These are phyloP conservation scores for Yponomeuta cagnagella DNA, from an alignment of 2,888 invertebrate genomes.

Conservation along the genomic window DNA sequence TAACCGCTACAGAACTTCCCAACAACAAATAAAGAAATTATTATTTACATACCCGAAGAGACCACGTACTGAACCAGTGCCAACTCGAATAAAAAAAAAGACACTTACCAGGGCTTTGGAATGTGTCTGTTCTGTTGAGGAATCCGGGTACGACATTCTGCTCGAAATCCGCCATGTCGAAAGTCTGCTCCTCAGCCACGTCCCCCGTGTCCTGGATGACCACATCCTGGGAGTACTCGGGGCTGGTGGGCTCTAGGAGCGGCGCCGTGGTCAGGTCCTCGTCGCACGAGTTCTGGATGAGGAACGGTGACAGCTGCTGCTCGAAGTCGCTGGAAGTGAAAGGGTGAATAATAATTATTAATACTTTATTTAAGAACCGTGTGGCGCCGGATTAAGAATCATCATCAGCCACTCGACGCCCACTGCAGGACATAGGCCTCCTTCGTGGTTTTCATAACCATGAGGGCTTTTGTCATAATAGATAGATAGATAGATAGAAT, in stretches of 20 bases:
- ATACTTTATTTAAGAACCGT: no score
- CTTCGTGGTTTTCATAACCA: no score
- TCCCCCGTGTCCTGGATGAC: conserved; percentile 48
- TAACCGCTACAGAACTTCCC: no score
- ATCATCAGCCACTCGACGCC: no score
- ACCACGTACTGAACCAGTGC: no score
- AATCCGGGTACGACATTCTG: conserved; percentile 66
- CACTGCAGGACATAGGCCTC: no score
- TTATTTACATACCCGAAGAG: no score
- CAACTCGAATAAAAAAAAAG: background rate
- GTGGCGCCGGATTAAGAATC: no score
- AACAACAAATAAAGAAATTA: no score
- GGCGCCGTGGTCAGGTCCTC: conserved; percentile 42
- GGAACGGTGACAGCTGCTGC: conserved; percentile 75
- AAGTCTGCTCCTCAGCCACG: conserved; percentile 39
- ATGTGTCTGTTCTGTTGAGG: conserved; percentile 56
- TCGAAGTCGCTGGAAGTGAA: conserved; percentile 64
- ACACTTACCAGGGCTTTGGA: conserved; percentile 50
- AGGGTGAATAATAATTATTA: no score
- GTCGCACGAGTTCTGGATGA: conserved; percentile 64
- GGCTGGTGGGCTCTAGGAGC: conserved; percentile 46
- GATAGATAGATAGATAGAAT: no score
- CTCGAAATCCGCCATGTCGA: conserved; percentile 61
- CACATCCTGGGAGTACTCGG: conserved; percentile 46
- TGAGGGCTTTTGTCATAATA: no score